These are phyloP conservation scores for Onychostruthus taczanowskii DNA, from an alignment of 2,113 vertebrate genomes.

Conservation along the genomic window DNA sequence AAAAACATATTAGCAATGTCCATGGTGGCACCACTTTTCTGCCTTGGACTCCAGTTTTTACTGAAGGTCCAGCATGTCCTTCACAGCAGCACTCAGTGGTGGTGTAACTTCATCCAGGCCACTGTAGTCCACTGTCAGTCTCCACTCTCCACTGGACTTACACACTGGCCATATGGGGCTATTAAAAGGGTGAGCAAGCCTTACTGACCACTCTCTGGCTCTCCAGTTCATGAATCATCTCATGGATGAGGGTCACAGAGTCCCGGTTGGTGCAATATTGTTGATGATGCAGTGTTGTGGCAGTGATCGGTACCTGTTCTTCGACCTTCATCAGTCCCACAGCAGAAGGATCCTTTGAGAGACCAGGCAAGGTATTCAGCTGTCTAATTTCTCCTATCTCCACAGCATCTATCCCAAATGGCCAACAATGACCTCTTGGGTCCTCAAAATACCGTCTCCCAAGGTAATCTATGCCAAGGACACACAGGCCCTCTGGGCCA, in stretches of 20 bases:
- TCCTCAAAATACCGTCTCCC: too few species aligned
- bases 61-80: background rate
- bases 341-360: background rate
- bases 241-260: too few species aligned
- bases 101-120: fast-evolving
- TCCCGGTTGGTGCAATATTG: fast-evolving
- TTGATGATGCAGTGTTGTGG: fast-evolving
- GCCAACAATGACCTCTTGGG: background rate
- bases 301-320: background rate
- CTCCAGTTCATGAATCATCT: background rate
- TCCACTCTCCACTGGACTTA: background rate
- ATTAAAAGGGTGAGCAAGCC: background rate
- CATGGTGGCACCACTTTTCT: background rate
- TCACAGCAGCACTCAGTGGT: background rate
- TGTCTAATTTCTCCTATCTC: background rate
- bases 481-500: fast-evolving
- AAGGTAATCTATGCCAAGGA: background rate
- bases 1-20: background rate
- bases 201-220: background rate
- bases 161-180: background rate
- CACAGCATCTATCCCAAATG: background rate
- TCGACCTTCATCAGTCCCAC: background rate
- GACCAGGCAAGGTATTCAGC: background rate
- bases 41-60: background rate
- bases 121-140: background rate